A percentile compares a stretch with the other conserved stretches of the same genome.
Evolutionary conservation across 37 sponge, comb jelly and placozoan species (phyloP).

Genomic region (Beroe forskalii): DNA sequence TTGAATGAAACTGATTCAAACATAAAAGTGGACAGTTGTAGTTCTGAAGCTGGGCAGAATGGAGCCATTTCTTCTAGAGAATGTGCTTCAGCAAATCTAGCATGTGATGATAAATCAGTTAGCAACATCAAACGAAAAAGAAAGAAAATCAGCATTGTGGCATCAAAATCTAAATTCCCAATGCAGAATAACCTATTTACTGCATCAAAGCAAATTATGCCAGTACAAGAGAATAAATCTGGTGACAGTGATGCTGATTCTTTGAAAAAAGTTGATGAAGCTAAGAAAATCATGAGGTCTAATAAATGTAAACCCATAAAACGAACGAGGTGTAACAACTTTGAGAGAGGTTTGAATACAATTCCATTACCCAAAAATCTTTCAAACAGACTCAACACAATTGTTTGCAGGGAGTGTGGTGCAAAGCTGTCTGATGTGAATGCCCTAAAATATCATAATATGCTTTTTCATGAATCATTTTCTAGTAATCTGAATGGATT

Average conservation of each 20-base stretch:
- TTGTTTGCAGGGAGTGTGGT: neutral
- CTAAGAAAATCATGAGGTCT: neutral
- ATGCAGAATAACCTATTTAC: neutral
- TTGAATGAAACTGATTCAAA: neutral
- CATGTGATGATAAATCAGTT: neutral
- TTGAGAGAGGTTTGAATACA: conserved; percentile 21
- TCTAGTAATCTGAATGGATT: neutral
- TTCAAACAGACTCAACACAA: neutral
- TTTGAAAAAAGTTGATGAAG: neutral
- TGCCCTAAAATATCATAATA: neutral
- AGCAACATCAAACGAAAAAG: neutral
- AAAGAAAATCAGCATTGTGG: neutral
- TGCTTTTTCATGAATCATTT: conserved; percentile 26
- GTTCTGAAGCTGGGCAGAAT: neutral
- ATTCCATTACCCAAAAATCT: neutral
- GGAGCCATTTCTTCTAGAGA: neutral
- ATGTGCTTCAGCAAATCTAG: neutral
- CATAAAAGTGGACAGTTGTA: neutral
- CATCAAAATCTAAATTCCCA: neutral
- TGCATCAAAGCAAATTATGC: too few species aligned
- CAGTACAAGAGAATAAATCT: neutral
- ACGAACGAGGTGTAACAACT: neutral
- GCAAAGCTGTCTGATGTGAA: neutral
- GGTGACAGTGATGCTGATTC: neutral
- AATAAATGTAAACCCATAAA: neutral